Evolutionary conservation across 1,140 invertebrate genomes (phyloP), one percentile per base, ranked within the genome.

Genomic region (Megathymus violae): DNA sequence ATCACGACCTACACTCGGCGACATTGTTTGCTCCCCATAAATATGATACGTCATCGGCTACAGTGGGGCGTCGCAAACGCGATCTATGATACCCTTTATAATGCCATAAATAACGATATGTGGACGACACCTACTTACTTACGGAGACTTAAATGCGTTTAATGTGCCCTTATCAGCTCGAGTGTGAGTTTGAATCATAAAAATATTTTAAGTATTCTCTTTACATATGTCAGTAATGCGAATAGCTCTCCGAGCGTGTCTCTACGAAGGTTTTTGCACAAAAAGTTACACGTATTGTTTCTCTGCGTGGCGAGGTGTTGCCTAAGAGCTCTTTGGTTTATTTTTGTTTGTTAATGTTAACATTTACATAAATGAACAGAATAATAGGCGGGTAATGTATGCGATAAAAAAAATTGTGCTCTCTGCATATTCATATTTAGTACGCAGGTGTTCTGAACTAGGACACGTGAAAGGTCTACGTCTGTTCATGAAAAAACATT

Each of bases 31-130:
- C 69, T 68, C 70, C 60, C 77, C 62, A 84, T 86, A 86, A 85
- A 88, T 85, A 79, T 80, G 82, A 85, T 85, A 85, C 66, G 81
- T 81, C 85, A 84, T 85, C 80, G 65, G 40, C 51, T 64, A 47
- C 71, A 56, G 64, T 62, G 65, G 68, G 64, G 79, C 73, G 80
- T 69, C 74, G 69, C n/a, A n/a, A n/a, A 65, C 73, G 69, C 69
- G 81, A 84, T 81, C 64, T 67, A 10, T 70, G 80, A 80, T 83
- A 85, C 65, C 71, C 50, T 67, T 76, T 73, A 76, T 80, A 79
- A 71, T 65, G 67, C 69, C 65, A 81, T 88, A 85, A 81, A 84
- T 78, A 84, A 80, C 46, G n/a, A n/a, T n/a, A n/a, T n/a, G 69
- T 71, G 71, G 17, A 13, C 47, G 70, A 81, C 78, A 81, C 74